Evolutionary conservation across 2,888 invertebrate genomes (phyloP), one percentile per base, ranked within the genome.

Genomic region (Plebejus anna): DNA sequence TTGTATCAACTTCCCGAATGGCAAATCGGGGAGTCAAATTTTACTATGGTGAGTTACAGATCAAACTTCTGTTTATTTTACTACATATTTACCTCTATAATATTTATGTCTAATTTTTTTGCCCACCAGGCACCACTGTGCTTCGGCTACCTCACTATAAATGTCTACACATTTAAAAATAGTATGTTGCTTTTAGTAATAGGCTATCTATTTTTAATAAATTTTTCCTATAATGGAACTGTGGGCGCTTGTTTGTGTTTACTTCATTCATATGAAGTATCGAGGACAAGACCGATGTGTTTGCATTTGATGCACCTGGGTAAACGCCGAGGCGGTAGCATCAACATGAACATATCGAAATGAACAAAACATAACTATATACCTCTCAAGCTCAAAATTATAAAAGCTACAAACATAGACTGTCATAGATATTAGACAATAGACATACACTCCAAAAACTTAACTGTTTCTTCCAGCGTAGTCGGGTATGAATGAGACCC

Each of bases 1-100:
- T 75, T 16, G 7, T 81, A 81, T 75, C 78, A 80, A 76, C 36
- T 72, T 28, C 32, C 76, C 2, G 82, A 83, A 6, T 84, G 83
- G 83, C 75, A 76, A 5, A 77, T 79, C 36, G 79, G 80, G 55
- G 78, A 78, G 55, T 81, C 82, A 7, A 70, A 75, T 7, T 80
- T 75, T 66, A 57, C 77, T 5, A 81, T 78, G 81, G 82, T 82
- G 78, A 77, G 42, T 71, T 22, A 22, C 22, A 22, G 22, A 22
- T n/a, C 1, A 55, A 47, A 6, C n/a, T n/a, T 1, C n/a, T 59
- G n/a, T n/a, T n/a, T 59, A 59, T 0, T n/a, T 16, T n/a, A 57
- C 1, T 6, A 22, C 22, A 22, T 22, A 22, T 22, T 22, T 22
- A 22, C 22, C 22, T 22, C 22, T 22, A 57, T 57, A 57, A n/a